These are phyloP conservation scores for Teleogryllus occipitalis DNA, from an alignment of 1,140 invertebrate genomes.

Conservation along the genomic window DNA sequence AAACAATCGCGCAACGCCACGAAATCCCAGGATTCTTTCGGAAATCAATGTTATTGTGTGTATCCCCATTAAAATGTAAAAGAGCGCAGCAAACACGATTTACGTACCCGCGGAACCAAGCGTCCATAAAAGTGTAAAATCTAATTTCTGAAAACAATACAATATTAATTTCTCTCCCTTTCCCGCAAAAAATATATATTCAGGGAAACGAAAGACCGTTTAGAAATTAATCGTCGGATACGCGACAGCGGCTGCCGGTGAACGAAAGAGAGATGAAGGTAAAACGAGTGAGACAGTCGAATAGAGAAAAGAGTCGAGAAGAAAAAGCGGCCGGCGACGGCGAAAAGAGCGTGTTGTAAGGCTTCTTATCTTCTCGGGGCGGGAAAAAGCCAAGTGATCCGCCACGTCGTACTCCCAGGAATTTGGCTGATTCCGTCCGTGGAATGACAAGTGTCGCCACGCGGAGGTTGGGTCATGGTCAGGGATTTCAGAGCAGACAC, in stretches of 20 bases:
- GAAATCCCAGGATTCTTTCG: not conserved
- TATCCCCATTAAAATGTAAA: not conserved
- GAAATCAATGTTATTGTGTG: not conserved
- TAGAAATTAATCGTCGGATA: not conserved
- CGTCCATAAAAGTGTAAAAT: not conserved
- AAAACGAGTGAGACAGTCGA: too few species aligned
- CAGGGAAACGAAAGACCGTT: not conserved
- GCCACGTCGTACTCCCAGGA: too few species aligned
- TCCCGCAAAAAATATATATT: not conserved
- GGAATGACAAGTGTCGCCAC: too few species aligned
- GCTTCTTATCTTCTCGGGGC: too few species aligned
- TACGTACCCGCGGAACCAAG: not conserved
- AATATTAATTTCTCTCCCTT: not conserved
- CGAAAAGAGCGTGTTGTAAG: too few species aligned
- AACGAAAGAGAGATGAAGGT: too few species aligned
- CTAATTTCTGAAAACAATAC: constrained; percentile 1
- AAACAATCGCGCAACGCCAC: too few species aligned
- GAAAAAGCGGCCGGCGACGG: not conserved
- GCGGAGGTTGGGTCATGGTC: too few species aligned
- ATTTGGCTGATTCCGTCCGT: too few species aligned
- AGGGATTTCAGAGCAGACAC: too few species aligned
- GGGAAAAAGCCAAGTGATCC: too few species aligned
- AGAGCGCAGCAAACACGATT: not conserved
- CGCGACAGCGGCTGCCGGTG: too few species aligned
- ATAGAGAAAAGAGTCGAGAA: not conserved